Evolutionary conservation across 1,140 invertebrate genomes (phyloP).

Genomic region (Melipona quadrifasciata): DNA sequence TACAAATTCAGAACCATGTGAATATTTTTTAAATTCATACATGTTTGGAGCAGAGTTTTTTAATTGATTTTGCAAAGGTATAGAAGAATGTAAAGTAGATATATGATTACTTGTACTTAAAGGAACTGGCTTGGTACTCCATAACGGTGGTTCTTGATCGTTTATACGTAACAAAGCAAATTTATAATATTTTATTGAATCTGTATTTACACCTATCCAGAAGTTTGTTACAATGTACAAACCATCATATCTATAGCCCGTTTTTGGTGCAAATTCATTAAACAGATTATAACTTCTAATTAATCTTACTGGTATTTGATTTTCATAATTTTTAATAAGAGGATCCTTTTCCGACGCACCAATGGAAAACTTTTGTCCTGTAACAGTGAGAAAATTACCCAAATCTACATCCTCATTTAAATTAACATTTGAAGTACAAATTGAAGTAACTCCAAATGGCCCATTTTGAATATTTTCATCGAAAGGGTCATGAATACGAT

Average conservation of each 20-base stretch:
- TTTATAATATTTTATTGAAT: constrained; percentile 72
- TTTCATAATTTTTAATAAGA: constrained; percentile 72
- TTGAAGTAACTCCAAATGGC: constrained; percentile 74
- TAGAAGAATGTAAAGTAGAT: neutral
- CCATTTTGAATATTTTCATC: constrained; percentile 73
- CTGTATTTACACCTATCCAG: constrained; percentile 71
- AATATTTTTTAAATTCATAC: constrained; percentile 48
- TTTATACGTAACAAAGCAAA: constrained; percentile 72
- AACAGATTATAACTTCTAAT: constrained; percentile 75
- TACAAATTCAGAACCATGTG: neutral
- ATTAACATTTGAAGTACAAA: constrained; percentile 72
- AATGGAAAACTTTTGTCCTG: constrained; percentile 67
- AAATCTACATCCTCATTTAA: constrained; percentile 72
- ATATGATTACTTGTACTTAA: neutral
- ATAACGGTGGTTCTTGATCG: constrained; percentile 66
- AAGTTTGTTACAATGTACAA: constrained; percentile 72
- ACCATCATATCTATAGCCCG: constrained; percentile 78
- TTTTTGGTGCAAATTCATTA: constrained; percentile 76
- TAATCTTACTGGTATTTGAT: constrained; percentile 74
- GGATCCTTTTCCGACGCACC: constrained; percentile 59
- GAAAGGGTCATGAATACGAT: constrained; percentile 74
- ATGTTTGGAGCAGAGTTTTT: constrained; percentile 10
- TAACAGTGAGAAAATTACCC: constrained; percentile 75
- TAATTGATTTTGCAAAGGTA: neutral
- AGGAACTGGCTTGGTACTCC: constrained; percentile 33